These are phyloP conservation scores for Platyura marginata DNA, from an alignment of 1,140 invertebrate species.

Conservation along the genomic window DNA sequence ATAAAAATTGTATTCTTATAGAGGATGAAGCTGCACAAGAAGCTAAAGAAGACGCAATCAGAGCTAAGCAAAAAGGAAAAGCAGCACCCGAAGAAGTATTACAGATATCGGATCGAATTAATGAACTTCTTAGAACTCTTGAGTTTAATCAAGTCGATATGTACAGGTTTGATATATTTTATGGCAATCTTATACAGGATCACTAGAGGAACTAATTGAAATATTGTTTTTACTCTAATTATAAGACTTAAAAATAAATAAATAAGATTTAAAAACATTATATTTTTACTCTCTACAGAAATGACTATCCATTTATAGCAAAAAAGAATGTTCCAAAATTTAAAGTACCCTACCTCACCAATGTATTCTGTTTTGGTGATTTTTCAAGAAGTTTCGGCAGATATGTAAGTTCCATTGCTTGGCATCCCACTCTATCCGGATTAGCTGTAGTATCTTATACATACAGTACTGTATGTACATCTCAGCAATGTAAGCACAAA, in stretches of 20 bases:
- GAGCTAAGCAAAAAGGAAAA: neutral
- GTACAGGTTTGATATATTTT: slow-evolving; percentile 18
- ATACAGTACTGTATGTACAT: slow-evolving; percentile 5
- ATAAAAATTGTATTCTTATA: too few species aligned
- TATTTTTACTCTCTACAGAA: slow-evolving; percentile 7
- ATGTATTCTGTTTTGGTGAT: slow-evolving; percentile 21
- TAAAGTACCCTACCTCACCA: slow-evolving; percentile 14
- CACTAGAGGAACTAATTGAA: neutral
- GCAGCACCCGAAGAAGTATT: slow-evolving; percentile 8
- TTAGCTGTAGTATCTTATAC: slow-evolving; percentile 42
- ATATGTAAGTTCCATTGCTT: slow-evolving; percentile 40
- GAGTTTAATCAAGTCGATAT: slow-evolving; percentile 24
- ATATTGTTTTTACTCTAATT: neutral
- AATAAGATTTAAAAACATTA: neutral
- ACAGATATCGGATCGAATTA: slow-evolving; percentile 13
- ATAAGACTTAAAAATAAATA: neutral
- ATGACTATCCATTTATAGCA: slow-evolving; percentile 18
- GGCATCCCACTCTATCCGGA: slow-evolving; percentile 48
- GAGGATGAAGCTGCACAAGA: slow-evolving; percentile 13
- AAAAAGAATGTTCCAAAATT: slow-evolving; percentile 12
- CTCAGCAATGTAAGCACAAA: too few species aligned
- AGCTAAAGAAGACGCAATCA: slow-evolving; percentile 12
- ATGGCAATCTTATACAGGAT: too few species aligned
- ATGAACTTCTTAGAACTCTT: slow-evolving; percentile 15
- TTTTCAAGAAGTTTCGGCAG: slow-evolving; percentile 19